Conservation (phyloP, 2,113 vertebrate genomes). For the Lycocorax pyrrhopterus region DNA sequence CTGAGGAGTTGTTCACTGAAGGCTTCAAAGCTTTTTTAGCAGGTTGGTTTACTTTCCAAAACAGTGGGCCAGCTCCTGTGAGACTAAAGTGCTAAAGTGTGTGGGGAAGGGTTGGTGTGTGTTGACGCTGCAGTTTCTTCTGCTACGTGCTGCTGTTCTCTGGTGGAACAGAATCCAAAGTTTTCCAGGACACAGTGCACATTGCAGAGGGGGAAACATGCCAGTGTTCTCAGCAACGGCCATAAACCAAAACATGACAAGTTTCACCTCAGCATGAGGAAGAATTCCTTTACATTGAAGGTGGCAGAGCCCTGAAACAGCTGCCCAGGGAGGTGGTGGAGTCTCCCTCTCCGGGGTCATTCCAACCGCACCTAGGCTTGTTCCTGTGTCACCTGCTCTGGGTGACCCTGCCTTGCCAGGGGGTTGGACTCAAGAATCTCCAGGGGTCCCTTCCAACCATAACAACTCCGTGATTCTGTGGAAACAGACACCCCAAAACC, state of each 20-base stretch:
- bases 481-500: not conserved
- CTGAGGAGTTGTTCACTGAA: not conserved
- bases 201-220: not conserved
- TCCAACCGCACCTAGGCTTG: not conserved
- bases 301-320: not conserved
- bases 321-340: fast-evolving
- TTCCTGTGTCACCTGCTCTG: not conserved
- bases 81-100: not conserved
- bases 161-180: not conserved
- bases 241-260: not conserved
- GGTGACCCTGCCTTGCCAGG: too few relatives aligned
- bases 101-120: not conserved
- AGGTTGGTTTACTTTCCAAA: not conserved
- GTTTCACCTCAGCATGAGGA: not conserved
- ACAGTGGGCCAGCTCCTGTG: not conserved
- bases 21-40: not conserved
- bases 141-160: not conserved
- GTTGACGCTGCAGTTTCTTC: not conserved
- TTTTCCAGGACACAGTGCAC: not conserved
- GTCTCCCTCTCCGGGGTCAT: not conserved
- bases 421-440: not conserved
- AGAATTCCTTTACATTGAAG: not conserved
- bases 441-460: not conserved
- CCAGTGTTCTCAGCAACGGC: not conserved
- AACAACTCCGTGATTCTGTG: not conserved